Percentiles rank a stretch among this genome's conserved stretches.
Evolutionary conservation across 1,140 invertebrate genomes (phyloP).

Genomic region (Diorhabda elongata): DNA sequence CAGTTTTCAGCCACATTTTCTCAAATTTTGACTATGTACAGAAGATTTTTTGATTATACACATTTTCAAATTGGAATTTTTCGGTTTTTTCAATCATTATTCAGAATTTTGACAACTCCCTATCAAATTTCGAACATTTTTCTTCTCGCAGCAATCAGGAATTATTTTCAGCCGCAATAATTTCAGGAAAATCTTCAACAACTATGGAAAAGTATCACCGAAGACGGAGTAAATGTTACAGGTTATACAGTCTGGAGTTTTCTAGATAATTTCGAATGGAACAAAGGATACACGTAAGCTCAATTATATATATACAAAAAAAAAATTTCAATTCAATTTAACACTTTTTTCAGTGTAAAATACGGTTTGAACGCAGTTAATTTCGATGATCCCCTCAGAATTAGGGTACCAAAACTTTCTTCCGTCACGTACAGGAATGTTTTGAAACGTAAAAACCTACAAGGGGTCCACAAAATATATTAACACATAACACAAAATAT

Average conservation of each 20-base stretch:
- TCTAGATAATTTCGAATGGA: slow-evolving; percentile 10
- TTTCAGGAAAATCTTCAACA: slow-evolving; percentile 9
- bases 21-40: too few relatives aligned
- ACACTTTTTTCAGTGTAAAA: background rate
- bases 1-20: too few relatives aligned
- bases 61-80: too few relatives aligned
- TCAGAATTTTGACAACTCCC: too few relatives aligned
- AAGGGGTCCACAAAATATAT: background rate
- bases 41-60: too few relatives aligned
- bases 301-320: too few relatives aligned
- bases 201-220: slow-evolving; percentile 5
- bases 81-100: too few relatives aligned
- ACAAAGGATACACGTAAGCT: slow-evolving; percentile 5
- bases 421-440: background rate
- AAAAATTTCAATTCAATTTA: slow-evolving; percentile 11
- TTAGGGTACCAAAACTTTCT: background rate
- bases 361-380: background rate
- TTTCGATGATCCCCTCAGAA: background rate
- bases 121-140: too few relatives aligned
- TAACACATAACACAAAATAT: too few relatives aligned
- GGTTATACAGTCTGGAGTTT: slow-evolving; percentile 14
- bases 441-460: background rate
- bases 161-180: background rate
- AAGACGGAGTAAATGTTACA: slow-evolving; percentile 4
- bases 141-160: too few relatives aligned